Conservation (phyloP, 1,140 invertebrate species). For the Scylla paramamosain region DNA sequence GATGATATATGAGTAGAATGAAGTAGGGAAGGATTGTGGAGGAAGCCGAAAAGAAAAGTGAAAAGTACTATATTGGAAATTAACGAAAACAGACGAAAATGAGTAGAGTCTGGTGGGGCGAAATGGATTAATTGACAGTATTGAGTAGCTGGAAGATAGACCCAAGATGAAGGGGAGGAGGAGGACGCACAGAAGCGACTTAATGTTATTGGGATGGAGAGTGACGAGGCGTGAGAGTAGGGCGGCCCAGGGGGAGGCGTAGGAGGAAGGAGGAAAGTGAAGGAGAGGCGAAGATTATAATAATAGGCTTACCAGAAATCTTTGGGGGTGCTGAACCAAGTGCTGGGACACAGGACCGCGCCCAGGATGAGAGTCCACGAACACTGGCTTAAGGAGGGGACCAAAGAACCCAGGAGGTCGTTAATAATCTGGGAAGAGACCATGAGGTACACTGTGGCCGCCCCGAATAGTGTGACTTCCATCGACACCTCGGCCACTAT, state of each 20-base stretch:
- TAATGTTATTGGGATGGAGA: not conserved
- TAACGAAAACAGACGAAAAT: not conserved
- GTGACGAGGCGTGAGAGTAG: too few species aligned
- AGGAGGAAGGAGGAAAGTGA: not conserved
- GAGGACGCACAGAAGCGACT: not conserved
- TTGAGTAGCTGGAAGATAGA: not conserved
- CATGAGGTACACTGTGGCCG: constrained; percentile 60
- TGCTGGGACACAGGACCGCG: constrained; percentile 83
- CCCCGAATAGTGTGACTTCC: constrained; percentile 53
- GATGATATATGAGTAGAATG: not conserved
- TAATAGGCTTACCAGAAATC: constrained; percentile 85
- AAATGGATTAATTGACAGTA: not conserved
- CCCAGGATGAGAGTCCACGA: constrained; percentile 86
- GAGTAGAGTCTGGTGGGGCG: too few species aligned
- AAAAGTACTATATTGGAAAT: not conserved
- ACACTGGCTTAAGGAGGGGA: constrained; percentile 80
- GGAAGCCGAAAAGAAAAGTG: not conserved
- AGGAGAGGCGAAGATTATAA: not conserved
- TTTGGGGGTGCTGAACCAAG: constrained; percentile 87
- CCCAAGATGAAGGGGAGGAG: not conserved
- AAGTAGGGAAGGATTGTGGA: too few species aligned
- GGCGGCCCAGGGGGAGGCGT: not conserved
- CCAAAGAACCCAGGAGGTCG: constrained; percentile 21
- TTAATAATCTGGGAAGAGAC: not conserved
- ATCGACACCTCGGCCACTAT: constrained; percentile 15